These are phyloP conservation scores for Tetramorium simillimum DNA, from an alignment of 1,140 invertebrate genomes.

Conservation along the genomic window DNA sequence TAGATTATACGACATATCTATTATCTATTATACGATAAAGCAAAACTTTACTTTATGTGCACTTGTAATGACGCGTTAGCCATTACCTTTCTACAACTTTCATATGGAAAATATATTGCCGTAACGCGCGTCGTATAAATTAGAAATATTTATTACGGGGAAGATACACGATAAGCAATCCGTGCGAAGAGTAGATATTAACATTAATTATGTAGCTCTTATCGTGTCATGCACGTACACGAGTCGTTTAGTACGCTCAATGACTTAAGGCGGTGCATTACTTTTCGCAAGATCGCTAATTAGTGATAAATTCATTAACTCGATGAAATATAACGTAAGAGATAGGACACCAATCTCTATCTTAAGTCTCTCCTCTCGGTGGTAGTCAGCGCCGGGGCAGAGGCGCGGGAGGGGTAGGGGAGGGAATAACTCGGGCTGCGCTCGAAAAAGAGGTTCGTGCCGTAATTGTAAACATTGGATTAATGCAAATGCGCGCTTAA, in stretches of 20 bases:
- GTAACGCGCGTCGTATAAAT: conserved; percentile 15
- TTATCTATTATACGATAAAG: background rate
- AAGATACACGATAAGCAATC: conserved; percentile 30
- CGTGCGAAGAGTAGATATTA: conserved; percentile 29
- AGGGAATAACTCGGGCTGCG: conserved; percentile 29
- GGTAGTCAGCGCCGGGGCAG: background rate
- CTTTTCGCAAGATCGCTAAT: conserved; percentile 35
- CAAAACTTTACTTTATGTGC: conserved; percentile 9
- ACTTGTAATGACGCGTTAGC: conserved; percentile 4
- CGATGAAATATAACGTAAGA: conserved; percentile 26
- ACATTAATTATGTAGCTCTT: conserved; percentile 48
- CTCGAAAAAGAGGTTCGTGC: conserved; percentile 66
- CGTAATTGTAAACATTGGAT: conserved; percentile 86
- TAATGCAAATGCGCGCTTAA: conserved; percentile 86
- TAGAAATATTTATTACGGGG: conserved; percentile 38
- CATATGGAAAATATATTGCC: background rate
- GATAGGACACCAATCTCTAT: conserved; percentile 34
- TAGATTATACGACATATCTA: background rate
- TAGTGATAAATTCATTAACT: conserved; percentile 49
- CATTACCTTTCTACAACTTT: conserved; percentile 26
- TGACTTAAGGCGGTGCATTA: conserved; percentile 39
- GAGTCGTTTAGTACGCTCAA: conserved; percentile 35
- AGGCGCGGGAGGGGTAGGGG: too few species aligned
- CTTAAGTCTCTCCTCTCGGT: conserved; percentile 33
- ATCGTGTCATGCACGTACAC: conserved; percentile 21